Base-by-base conservation (phyloP, 2,113 vertebrate genomes). In the Heterocephalus glaber region DNA sequence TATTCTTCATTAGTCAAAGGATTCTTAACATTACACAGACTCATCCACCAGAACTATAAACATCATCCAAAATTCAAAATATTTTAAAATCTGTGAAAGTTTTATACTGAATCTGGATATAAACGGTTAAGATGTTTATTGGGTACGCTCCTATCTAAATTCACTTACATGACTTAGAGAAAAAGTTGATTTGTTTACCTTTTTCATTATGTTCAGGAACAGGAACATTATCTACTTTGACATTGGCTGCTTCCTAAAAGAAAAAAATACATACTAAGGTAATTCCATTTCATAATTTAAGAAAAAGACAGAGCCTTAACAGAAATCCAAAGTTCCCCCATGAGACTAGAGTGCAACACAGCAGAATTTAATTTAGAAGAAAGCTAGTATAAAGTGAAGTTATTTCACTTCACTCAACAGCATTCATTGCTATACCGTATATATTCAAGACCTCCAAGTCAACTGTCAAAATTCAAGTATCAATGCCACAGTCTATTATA, bases 1-100 rank as follows among this genome's bases (percentile, higher is more conserved):
- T 74, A 76, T 94, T 98, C 66, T 97, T 97, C 94, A 96, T 96
- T 97, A 66, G 58, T 52, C 76, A 14, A 0, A 61, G 63, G 63
- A 94, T 92, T 90, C 60, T 96, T 96, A 97, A 96, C 80, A 96
- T 92, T 65, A 97, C 87, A 93, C 87, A 93, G 97, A 97, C 95
- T 94, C 93, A 96, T 85, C 70, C 89, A 96, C 90, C 74, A 94
- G 76, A 91, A 91, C 68, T 93, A 85, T 82, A 97, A 95, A 74
- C 93, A 81, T 98, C 87, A 87, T 96, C 92, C 82, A 98, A 96
- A 97, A 86, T 82, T 97, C 68, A 76, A 96, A 96, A 85, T 83
- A 95, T 91, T 96, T 97, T 56, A 33, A 87, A 95, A 44, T 65
- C 95, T 97, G 96, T 95, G 84, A 97, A 96, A 97, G 90, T 96